Evolutionary conservation across 1,140 invertebrate species (phyloP), one percentile per base, ranked within the genome.

Genomic region (Anastrepha ludens): DNA sequence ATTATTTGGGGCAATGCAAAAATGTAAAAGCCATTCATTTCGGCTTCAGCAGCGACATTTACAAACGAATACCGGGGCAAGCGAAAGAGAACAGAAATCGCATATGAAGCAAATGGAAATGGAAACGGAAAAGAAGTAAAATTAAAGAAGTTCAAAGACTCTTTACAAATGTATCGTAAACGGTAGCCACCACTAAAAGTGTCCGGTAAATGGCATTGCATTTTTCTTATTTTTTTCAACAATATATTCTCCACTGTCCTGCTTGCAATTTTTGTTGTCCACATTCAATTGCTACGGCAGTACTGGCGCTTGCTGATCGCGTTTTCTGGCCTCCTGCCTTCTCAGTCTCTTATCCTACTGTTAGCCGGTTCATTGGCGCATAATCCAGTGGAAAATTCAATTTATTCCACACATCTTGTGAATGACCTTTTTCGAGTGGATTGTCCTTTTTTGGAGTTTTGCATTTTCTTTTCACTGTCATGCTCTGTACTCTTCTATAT

Each of bases 351-450:
- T 44, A 13, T 11, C 74, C 47, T 47, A 41, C 47, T 50, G 74
- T 81, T 47, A 81, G 74, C 41, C n/a, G 44, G 8, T 81, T 58
- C 74, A 81, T 81, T 81, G 74, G 74, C 74, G 44, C 74, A 81
- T 81, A 81, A 81, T 50, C 74, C 74, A 81, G 47, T 81, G 74
- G 74, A 81, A 81, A 74, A 81, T 81, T 81, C 47, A 81, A 81
- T 81, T 81, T 81, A 81, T 55, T 20, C 47, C 74, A 81, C 74
- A 81, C 47, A 55, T 81, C 47, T 81, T 81, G 67, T 17, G 67
- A 44, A 44, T 74, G 67, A 41, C 41, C 29, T 29, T 29, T 29
- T 29, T 29, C 67, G 13, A 74, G 67, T 74, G 44, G 67, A 74
- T 81, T 81, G 74, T 55, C 74, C 50, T 55, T 81, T 81, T 81